Evolutionary conservation across 2,888 invertebrate genomes (phyloP).

Genomic region (Ditula angustiorana): DNA sequence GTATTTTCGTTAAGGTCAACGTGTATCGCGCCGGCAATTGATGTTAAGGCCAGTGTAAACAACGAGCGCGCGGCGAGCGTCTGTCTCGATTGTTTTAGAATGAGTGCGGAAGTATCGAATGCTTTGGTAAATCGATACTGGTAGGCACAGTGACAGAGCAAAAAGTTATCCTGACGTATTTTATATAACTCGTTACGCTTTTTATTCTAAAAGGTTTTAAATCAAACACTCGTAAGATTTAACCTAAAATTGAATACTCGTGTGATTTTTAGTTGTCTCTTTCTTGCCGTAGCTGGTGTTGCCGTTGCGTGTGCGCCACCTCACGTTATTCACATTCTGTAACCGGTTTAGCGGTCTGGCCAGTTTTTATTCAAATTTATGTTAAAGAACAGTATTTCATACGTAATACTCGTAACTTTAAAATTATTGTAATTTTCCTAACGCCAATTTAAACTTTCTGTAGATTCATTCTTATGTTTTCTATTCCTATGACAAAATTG

Average conservation of each 20-base stretch:
- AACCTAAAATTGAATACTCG: too few species aligned
- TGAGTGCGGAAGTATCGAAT: slow-evolving; percentile 31
- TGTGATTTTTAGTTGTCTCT: background rate
- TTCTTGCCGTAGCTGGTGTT: background rate
- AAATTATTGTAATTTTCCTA: background rate
- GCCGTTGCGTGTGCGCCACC: background rate
- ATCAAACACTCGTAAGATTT: too few species aligned
- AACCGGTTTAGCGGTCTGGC: slow-evolving; percentile 8
- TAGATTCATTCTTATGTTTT: too few species aligned
- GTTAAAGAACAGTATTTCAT: background rate
- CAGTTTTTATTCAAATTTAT: slow-evolving; percentile 3
- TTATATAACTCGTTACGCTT: background rate
- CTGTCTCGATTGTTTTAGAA: slow-evolving; percentile 27
- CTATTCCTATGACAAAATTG: too few species aligned
- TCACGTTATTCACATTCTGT: background rate
- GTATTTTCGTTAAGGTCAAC: slow-evolving; percentile 40
- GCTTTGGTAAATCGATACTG: slow-evolving; percentile 24
- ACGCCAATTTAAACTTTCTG: background rate
- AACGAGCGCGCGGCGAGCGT: slow-evolving; percentile 23
- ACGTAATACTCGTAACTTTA: background rate
- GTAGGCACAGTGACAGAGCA: slow-evolving; percentile 18
- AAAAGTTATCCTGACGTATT: slow-evolving; percentile 8
- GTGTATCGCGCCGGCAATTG: slow-evolving; percentile 27
- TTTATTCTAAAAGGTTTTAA: background rate
- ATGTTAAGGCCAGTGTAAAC: slow-evolving; percentile 38